Percentiles rank a stretch among this genome's conserved stretches.
Evolutionary conservation across 2,113 vertebrate species (phyloP).

Genomic region (Telmatochromis bifrenatus): DNA sequence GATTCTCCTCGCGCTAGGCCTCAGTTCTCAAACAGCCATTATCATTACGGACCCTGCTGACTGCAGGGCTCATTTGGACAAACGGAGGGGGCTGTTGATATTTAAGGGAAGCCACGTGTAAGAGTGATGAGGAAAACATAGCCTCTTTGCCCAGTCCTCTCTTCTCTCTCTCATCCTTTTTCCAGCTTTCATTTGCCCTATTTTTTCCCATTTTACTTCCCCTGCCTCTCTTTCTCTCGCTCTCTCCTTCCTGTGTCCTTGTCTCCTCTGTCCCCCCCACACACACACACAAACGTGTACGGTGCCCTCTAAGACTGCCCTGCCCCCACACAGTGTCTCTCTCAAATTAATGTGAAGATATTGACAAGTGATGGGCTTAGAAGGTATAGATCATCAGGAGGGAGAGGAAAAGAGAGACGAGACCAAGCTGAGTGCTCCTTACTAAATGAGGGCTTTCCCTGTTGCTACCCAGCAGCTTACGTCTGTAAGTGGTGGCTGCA

Average conservation of each 20-base stretch:
- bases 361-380: slow-evolving; percentile 73
- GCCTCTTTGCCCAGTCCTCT: neutral
- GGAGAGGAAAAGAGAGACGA: slow-evolving; percentile 31
- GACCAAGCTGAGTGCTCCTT: neutral
- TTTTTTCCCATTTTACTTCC: slow-evolving; percentile 18
- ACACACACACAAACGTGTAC: neutral
- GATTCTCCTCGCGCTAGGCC: neutral
- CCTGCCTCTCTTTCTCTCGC: slow-evolving; percentile 24
- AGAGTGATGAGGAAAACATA: slow-evolving; percentile 5
- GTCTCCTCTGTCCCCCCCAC: slow-evolving; percentile 11
- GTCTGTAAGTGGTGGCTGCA: neutral
- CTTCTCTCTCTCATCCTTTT: neutral
- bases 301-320: neutral
- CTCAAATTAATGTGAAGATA: slow-evolving; percentile 75
- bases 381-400: slow-evolving; percentile 61
- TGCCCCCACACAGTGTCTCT: slow-evolving; percentile 26
- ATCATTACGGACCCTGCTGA: slow-evolving; percentile 36
- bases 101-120: neutral
- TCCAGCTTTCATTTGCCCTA: neutral
- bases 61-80: slow-evolving; percentile 12
- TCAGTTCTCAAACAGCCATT: slow-evolving; percentile 31
- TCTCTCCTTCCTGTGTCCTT: slow-evolving; percentile 60
- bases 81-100: slow-evolving; percentile 2
- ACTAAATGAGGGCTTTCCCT: neutral
- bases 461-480: neutral